These are phyloP conservation scores for Ips nitidus DNA, from an alignment of 1,140 invertebrate species.

Conservation along the genomic window DNA sequence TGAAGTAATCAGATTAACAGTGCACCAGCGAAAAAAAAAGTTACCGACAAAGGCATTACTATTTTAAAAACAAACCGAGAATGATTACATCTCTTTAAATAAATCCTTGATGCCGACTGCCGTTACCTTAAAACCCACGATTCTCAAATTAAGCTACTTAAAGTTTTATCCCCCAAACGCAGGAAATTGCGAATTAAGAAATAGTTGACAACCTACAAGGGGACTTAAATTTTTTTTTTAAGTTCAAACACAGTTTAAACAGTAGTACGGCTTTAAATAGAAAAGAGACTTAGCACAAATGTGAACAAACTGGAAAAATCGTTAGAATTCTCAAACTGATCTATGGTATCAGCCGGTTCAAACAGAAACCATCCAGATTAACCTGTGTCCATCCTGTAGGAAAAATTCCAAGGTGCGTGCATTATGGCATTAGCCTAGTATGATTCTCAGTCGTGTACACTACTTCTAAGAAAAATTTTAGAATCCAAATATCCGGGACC, in stretches of 20 bases:
- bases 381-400: no score
- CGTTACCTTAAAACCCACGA: not conserved
- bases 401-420: not conserved
- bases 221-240: not conserved
- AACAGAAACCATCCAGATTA: no score
- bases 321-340: no score
- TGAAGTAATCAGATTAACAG: not conserved
- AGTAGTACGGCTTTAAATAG: no score
- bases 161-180: constrained; percentile 8
- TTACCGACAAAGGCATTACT: not conserved
- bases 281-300: no score
- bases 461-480: no score
- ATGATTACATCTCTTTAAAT: constrained; percentile 3
- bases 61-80: not conserved
- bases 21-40: not conserved
- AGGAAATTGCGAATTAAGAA: constrained; percentile 35
- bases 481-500: not conserved
- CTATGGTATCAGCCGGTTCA: no score
- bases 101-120: constrained; percentile 7
- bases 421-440: not conserved
- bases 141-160: constrained; percentile 10
- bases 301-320: no score
- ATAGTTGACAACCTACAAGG: constrained; percentile 1
- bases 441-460: not conserved
- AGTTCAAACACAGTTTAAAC: no score